phyloP scores from a whole-genome alignment of 2,797 vertebrate genomes.

The Echiichthys vipera region DNA sequence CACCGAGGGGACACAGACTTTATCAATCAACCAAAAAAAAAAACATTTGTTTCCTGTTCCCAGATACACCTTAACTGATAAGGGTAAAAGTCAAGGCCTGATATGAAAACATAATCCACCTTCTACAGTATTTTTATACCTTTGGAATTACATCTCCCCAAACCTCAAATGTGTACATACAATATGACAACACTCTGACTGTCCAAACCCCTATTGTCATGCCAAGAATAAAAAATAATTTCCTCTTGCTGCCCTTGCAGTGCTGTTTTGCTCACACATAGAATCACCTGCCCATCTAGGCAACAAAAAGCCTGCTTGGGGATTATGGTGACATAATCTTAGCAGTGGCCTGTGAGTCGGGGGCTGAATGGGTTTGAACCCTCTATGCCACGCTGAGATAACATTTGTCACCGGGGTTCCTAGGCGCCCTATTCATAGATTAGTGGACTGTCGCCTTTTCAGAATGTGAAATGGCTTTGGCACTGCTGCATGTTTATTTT shows the following conservation, averaged over 20 bases:
- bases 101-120: conserved; percentile 76
- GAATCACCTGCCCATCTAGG: conserved; percentile 87
- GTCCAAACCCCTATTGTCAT: conserved; percentile 80
- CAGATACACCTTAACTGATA: conserved; percentile 56
- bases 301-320: conserved; percentile 85
- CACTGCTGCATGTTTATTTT: conserved; percentile 85
- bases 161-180: conserved; percentile 76
- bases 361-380: conserved; percentile 88
- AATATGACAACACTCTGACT: conserved; percentile 82
- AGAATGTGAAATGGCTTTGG: conserved; percentile 88
- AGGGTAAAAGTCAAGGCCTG: conserved; percentile 57
- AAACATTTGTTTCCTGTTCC: conserved; percentile 54
- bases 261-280: conserved; percentile 81
- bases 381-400: conserved; percentile 88
- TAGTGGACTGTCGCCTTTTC: conserved; percentile 87
- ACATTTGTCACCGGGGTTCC: conserved; percentile 88
- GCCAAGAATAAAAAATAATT: conserved; percentile 84
- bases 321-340: conserved; percentile 91
- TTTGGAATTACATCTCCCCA: conserved; percentile 76
- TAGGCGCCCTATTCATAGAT: conserved; percentile 88
- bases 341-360: conserved; percentile 84
- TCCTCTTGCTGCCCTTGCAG: conserved; percentile 78
- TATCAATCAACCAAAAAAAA: conserved; percentile 61
- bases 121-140: conserved; percentile 67
- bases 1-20: conserved; percentile 43